A percentile compares a stretch with the other conserved stretches of the same genome.
These are phyloP conservation scores for Eupristina koningsbergeri DNA, from an alignment of 1,140 invertebrate species.

Conservation along the genomic window DNA sequence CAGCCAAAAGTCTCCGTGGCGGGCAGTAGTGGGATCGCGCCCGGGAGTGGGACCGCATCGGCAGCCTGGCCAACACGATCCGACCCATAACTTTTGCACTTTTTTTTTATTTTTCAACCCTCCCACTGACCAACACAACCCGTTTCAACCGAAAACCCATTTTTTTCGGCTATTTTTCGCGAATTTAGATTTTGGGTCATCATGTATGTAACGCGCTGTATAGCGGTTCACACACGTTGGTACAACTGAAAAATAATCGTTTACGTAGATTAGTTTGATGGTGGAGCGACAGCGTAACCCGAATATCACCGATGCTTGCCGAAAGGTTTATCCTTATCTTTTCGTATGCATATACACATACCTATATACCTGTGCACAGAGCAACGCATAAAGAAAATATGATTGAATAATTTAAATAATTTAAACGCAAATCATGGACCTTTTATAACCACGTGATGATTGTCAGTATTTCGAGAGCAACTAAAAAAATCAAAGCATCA, in stretches of 20 bases:
- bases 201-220: too few relatives aligned
- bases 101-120: slow-evolving; percentile 32
- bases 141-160: neutral
- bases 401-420: too few relatives aligned
- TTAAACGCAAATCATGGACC: neutral
- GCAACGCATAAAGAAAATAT: too few relatives aligned
- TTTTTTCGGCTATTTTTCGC: slow-evolving; percentile 36
- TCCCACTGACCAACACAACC: fast-evolving
- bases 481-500: too few relatives aligned
- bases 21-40: slow-evolving; percentile 97
- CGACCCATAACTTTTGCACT: slow-evolving; percentile 80
- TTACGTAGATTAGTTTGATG: too few relatives aligned
- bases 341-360: too few relatives aligned
- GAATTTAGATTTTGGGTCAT: neutral
- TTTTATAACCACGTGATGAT: neutral
- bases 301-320: neutral
- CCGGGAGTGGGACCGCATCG: slow-evolving; percentile 88
- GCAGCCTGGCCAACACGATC: slow-evolving; percentile 88
- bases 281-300: neutral
- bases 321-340: neutral
- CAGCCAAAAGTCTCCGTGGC: slow-evolving; percentile 96
- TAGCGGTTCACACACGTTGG: too few relatives aligned
- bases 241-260: too few relatives aligned
- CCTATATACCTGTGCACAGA: too few relatives aligned
- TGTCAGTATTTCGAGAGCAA: too few relatives aligned